Base-by-base conservation (phyloP, 2,113 vertebrate genomes). In the Seriola dumerili region DNA sequence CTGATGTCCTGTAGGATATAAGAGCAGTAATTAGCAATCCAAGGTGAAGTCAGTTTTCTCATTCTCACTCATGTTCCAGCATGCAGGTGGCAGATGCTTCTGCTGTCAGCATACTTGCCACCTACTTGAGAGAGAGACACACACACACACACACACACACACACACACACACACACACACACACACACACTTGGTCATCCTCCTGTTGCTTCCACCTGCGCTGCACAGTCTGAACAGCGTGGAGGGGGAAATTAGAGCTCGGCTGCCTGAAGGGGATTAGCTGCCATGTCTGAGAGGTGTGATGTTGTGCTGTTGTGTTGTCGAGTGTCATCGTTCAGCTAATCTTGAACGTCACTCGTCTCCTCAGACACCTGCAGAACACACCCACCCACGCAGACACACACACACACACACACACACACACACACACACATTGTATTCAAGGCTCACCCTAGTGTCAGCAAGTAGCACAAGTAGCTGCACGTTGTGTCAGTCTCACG, bases 81-180 rank as follows among this genome's bases (percentile, higher is more conserved):
- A 89, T 21, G 89, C 81, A 70, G 68, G 72, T 91, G 91, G 77
- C 85, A 93, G 81, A 94, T 93, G 71, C 87, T 89, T 80, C 42
- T 6, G 32, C 76, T 80, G 75, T 57, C 50, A 65, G 77, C 76
- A 81, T 75, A 85, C 72, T 78, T 89, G 75, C 4, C 70, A 82
- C 79, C 69, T 64, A 44, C 46, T 9, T 72, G 55, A 63, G n/a
- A 76, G 25, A 61, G 23, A 23, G 23, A 23, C 50, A 58, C 59
- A 55, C 46, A 70, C 34, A 67, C 23, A n/a, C n/a, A n/a, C 2
- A 78, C 72, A 50, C 44, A 32, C 48, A 54, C 10, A 48, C 36
- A 61, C 50, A 58, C 59, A 55, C 46, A 70, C 34, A 67, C 23
- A 78, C 72, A 52, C 46, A 34, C 50, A 55, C 5, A 52, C 66